phyloP scores from a whole-genome alignment of 2,797 vertebrate species.

The Falco naumanni region DNA sequence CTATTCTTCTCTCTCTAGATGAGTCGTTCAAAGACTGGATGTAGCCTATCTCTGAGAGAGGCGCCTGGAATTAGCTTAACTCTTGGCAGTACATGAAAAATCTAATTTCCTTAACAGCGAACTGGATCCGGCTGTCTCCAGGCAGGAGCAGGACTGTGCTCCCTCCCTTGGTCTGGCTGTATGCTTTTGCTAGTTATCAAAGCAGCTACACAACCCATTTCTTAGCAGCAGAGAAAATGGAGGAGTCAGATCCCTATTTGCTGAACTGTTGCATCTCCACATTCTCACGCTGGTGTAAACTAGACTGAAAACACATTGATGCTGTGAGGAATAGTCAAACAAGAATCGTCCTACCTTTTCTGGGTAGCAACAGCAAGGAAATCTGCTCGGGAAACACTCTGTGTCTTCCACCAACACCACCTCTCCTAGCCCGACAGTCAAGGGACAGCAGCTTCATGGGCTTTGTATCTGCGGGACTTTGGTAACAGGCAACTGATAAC shows the following conservation, averaged over 20 bases:
- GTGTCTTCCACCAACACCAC: not conserved
- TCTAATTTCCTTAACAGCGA: conserved; percentile 25
- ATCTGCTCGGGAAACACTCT: not conserved
- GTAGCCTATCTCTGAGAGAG: conserved; percentile 8
- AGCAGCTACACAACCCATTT: not conserved
- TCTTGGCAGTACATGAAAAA: conserved; percentile 38
- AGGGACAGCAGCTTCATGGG: not conserved
- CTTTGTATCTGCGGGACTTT: not conserved
- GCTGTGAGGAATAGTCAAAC: not conserved
- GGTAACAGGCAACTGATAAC: conserved; percentile 5
- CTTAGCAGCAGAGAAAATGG: not conserved
- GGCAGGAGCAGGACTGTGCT: not conserved
- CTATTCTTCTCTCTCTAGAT: not conserved
- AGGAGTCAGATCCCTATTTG: not conserved
- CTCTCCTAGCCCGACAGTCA: not conserved
- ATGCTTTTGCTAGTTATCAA: not conserved
- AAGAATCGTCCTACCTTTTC: not conserved
- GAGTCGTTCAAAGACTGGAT: not conserved
- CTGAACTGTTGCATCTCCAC: not conserved
- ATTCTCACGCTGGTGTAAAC: not conserved
- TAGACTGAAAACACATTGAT: not conserved
- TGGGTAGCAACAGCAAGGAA: not conserved
- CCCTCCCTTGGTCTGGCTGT: not conserved
- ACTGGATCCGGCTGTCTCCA: not conserved
- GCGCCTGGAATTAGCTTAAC: conserved; percentile 53